A percentile compares a stretch with the other conserved stretches of the same genome.
phyloP scores from a whole-genome alignment of 2,113 vertebrate species.

The Poecile atricapillus region DNA sequence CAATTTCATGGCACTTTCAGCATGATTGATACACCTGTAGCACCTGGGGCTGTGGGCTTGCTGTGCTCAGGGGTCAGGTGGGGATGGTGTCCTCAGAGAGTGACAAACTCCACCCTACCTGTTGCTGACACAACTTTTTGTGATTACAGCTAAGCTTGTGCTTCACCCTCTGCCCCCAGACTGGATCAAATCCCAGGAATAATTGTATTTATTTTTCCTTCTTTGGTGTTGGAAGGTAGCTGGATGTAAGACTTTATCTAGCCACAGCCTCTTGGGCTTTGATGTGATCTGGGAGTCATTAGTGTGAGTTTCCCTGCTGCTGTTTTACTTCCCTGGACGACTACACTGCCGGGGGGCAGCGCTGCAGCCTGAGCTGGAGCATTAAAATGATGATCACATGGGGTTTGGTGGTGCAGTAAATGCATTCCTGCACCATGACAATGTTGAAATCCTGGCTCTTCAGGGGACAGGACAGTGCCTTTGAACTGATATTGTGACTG shows the following conservation, averaged over 20 bases:
- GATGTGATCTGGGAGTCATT: neutral
- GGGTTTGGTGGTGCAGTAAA: neutral
- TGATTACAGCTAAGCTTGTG: neutral
- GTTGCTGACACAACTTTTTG: neutral
- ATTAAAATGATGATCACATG: accelerated
- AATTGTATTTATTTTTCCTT: neutral
- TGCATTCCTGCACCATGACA: neutral
- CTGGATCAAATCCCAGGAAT: neutral
- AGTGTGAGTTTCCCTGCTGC: neutral
- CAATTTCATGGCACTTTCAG: neutral
- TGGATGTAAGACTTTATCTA: neutral
- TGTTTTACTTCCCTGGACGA: neutral
- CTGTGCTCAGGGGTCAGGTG: accelerated
- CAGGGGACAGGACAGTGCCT: neutral
- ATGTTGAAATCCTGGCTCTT: neutral
- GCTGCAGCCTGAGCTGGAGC: neutral
- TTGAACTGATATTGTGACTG: neutral
- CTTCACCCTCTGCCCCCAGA: neutral
- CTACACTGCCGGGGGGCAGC: neutral
- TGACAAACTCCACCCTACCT: neutral
- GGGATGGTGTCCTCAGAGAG: no score
- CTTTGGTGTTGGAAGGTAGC: neutral
- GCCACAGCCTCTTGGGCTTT: neutral
- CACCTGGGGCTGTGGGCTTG: accelerated
- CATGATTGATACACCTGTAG: neutral